Evolutionary conservation across 1,140 invertebrate species (phyloP).

Genomic region (Zaprionus lachaisei): DNA sequence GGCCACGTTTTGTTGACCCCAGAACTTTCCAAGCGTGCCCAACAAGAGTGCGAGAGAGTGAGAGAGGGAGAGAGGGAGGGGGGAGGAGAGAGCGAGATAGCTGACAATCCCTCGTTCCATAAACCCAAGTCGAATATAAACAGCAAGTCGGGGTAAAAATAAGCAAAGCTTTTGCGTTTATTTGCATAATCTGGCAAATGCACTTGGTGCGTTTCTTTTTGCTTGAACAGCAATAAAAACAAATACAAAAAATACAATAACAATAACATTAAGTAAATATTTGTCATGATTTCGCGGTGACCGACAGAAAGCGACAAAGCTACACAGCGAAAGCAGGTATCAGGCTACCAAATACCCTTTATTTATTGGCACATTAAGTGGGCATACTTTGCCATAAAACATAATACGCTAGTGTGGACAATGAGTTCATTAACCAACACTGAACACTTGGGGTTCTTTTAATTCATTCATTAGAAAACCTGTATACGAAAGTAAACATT

Average conservation of each 20-base stretch:
- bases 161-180: conserved; percentile 45
- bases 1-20: conserved; percentile 74
- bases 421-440: background rate
- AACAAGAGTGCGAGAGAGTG: background rate
- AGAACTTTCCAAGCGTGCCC: conserved; percentile 74
- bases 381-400: background rate
- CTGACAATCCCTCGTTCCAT: background rate
- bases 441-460: background rate
- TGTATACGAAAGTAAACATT: no score
- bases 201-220: conserved; percentile 31
- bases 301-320: background rate
- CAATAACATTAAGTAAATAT: conserved; percentile 30
- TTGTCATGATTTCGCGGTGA: conserved; percentile 15
- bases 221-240: conserved; percentile 26
- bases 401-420: background rate
- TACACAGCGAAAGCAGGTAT: background rate
- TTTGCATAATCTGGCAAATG: conserved; percentile 30
- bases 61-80: background rate
- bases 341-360: conserved; percentile 8
- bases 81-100: background rate
- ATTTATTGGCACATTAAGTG: background rate
- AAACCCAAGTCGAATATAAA: conserved; percentile 3
- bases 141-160: conserved; percentile 23
- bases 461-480: no score
- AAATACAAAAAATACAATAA: background rate